Evolutionary conservation across 2,797 vertebrate species (phyloP).

Genomic region (Periophthalmus magnuspinnatus): DNA sequence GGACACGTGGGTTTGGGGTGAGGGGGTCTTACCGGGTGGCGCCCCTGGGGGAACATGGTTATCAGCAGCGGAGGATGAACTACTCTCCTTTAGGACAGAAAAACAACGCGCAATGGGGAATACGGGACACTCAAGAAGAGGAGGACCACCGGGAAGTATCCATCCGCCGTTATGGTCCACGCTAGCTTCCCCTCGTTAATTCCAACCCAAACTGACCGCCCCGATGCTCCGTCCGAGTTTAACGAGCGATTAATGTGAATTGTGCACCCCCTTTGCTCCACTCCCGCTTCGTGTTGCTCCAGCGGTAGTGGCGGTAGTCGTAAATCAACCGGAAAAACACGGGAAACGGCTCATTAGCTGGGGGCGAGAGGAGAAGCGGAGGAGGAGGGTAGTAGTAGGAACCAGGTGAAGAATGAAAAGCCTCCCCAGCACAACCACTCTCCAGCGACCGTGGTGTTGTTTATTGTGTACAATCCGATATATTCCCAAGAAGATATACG

Average conservation of each 20-base stretch:
- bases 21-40: conserved; percentile 87
- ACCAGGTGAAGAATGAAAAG: conserved; percentile 50
- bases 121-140: conserved; percentile 37
- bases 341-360: conserved; percentile 62
- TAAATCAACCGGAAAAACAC: conserved; percentile 72
- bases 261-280: conserved; percentile 36
- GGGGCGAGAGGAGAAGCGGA: conserved; percentile 41
- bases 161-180: conserved; percentile 54
- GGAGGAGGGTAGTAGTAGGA: conserved; percentile 1
- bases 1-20: conserved; percentile 13
- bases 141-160: conserved; percentile 40
- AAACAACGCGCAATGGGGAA: conserved; percentile 19
- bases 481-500: conserved; percentile 49
- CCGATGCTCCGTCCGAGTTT: conserved; percentile 35
- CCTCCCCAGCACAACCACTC: conserved; percentile 31
- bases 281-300: conserved; percentile 38
- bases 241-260: conserved; percentile 42
- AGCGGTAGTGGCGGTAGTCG: conserved; percentile 34
- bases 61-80: conserved; percentile 65
- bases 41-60: conserved; percentile 93
- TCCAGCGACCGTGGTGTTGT: conserved; percentile 5
- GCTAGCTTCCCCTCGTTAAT: conserved; percentile 32
- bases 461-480: conserved; percentile 24
- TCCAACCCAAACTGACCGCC: conserved; percentile 32
- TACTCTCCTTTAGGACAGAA: conserved; percentile 54